Base-by-base conservation (phyloP, 1,140 invertebrate species). In the Melitaea cinxia region DNA sequence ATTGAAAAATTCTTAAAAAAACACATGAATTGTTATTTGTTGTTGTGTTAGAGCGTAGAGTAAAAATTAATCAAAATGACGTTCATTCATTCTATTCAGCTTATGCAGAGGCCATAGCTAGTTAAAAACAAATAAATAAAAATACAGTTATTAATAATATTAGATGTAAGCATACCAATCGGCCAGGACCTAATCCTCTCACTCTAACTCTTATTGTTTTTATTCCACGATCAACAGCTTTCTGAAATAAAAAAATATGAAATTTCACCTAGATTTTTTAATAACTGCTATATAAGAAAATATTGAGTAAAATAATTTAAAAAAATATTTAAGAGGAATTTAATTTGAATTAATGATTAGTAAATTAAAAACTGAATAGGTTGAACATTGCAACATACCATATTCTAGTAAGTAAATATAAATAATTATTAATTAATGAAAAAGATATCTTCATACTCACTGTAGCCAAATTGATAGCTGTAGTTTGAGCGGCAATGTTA, bases 401-500 rank as follows among this genome's bases (percentile, higher is more conserved):
- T 10, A 56, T 19, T 49, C 26, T 24, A 26, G 17, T 4, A 45
- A 23, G 50, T 12, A 24, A 30, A 53, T 6, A 24, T 17, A 30
- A 7, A 63, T 37, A 45, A n/a, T 33, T 45, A 59, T 12, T 28
- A 10, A 47, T 47, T 21, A 26, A 4, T 37, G 14, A 2, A 4
- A 9, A 33, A 9, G 4, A 1, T 10, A 33, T 33, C 12, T 1
- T 5, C n/a, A 37, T 42, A 67, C 55, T 63, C 21, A 52, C 64
- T 59, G 30, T 17, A 23, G 94, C 95, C 76, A 97, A 89, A 65
- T 92, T 94, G 30, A 98, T 93, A 15, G 96, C 98, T 54, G 97
- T 97, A 30, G 97, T 96, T 91, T 99, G 98, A 12, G 97, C 98
- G 45, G 98, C 98, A 77, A 99, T 95, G 85, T 98, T 99, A 6